Evolutionary conservation across 2,888 invertebrate species (phyloP), one percentile per base, ranked within the genome.

Genomic region (Rhamnusium bicolor): DNA sequence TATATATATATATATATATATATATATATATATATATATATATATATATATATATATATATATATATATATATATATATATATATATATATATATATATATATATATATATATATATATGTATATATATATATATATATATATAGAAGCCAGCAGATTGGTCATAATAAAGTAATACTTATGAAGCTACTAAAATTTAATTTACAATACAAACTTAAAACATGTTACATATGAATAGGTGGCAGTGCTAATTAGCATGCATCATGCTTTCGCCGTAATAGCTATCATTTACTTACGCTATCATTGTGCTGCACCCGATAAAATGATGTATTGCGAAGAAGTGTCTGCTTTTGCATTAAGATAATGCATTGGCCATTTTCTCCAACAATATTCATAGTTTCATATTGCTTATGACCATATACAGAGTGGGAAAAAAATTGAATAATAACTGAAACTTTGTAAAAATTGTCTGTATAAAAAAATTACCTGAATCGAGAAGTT

Each of bases 161-260:
- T 24, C 2, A 24, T 6, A 8, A 7, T 7, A 7, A 8, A 32
- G 8, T 53, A 12, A 6, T 4, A 24, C 62, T 62, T n/a, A 62
- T 62, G 24, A 40, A 32, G 2, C 16, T 40, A 46, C 46, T 60
- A 47, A 62, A 62, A 21, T 6, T 47, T 46, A 24, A 27, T 27
- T 12, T n/a, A 29, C 51, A 46, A 49, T 24, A 49, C 49, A 14
- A 51, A 63, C 51, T 62, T 24, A 29, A 6, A 58, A 29, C 65
- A 29, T 53, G 53, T 65, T 29, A 27, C 32, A 19, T 51, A 16
- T 49, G 18, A 29, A 29, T 18, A 18, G 51, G 29, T 24, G 16
- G 29, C 32, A 29, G 65, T 19, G 65, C 79, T 80, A 74, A 75
- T 78, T 76, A 76, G 74, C 77, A 80, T 79, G 77, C 79, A 79